Conservation (phyloP, 2,888 invertebrate species). For the Boloria selene region DNA sequence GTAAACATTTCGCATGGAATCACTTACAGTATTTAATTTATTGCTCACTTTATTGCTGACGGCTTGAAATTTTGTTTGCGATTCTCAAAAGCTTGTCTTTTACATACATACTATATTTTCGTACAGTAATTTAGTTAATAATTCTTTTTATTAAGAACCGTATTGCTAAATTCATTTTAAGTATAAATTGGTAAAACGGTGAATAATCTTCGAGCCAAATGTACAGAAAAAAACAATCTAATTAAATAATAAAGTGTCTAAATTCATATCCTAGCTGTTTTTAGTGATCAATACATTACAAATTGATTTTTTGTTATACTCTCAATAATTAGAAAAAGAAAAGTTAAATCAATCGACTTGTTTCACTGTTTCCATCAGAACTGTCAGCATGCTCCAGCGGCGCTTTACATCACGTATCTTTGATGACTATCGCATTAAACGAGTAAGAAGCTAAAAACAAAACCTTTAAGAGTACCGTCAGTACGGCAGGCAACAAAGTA, state of each 20-base stretch:
- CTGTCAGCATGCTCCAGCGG: conserved; percentile 31
- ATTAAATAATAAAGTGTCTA: too few relatives aligned
- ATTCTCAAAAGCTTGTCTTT: background rate
- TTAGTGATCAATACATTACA: background rate
- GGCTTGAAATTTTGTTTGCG: background rate
- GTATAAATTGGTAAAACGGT: too few relatives aligned
- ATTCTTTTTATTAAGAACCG: background rate
- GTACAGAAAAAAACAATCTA: background rate
- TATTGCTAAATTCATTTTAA: background rate
- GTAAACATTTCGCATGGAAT: conserved; percentile 25
- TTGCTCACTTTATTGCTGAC: conserved; percentile 14
- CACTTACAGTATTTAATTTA: conserved; percentile 27
- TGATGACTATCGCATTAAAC: conserved; percentile 43
- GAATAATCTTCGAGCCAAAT: too few relatives aligned
- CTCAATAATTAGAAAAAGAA: conserved; percentile 20
- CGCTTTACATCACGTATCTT: conserved; percentile 28
- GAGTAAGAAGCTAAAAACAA: conserved; percentile 37
- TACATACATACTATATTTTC: background rate
- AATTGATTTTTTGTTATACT: conserved; percentile 12
- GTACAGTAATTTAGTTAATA: conserved; percentile 7
- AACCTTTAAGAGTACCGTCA: conserved; percentile 36
- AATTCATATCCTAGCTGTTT: background rate
- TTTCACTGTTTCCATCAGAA: conserved; percentile 27
- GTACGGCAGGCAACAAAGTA: conserved; percentile 17
- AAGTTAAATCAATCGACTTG: conserved; percentile 12